phyloP scores from a whole-genome alignment of 2,888 invertebrate genomes.

The Melinaea marsaeus region DNA sequence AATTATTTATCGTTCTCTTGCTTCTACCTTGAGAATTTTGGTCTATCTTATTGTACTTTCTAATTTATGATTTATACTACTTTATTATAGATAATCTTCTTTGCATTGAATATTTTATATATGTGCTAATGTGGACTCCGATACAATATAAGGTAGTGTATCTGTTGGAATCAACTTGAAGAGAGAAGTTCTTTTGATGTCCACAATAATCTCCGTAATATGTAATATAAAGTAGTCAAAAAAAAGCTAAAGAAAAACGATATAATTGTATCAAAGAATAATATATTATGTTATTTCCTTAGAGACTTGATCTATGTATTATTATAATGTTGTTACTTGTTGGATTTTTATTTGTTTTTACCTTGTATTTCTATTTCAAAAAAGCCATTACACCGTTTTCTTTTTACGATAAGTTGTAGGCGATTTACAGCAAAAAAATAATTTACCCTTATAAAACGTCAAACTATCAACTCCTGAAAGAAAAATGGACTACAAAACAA shows the following conservation, averaged over 20 bases:
- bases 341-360: constrained; percentile 1
- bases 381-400: constrained; percentile 4
- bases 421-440: constrained; percentile 17
- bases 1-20: constrained; percentile 37
- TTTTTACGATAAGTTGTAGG: constrained; percentile 12
- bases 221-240: no score
- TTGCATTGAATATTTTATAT: no score
- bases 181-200: no score
- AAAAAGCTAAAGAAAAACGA: no score
- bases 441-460: constrained; percentile 26
- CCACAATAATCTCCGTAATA: no score
- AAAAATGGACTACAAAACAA: constrained; percentile 27
- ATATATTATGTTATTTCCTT: no score
- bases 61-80: not conserved
- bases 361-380: constrained; percentile 5
- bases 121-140: no score
- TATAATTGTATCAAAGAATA: no score
- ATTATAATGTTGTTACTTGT: not conserved
- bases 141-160: no score
- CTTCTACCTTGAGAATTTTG: constrained; percentile 16
- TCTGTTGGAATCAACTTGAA: no score
- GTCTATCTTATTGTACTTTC: constrained; percentile 1
- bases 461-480: constrained; percentile 29
- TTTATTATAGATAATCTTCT: no score
- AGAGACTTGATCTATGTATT: not conserved